A percentile compares a stretch with the other conserved stretches of the same genome.
Conservation (phyloP, 2,113 vertebrate species). For the Osmerus mordax region DNA sequence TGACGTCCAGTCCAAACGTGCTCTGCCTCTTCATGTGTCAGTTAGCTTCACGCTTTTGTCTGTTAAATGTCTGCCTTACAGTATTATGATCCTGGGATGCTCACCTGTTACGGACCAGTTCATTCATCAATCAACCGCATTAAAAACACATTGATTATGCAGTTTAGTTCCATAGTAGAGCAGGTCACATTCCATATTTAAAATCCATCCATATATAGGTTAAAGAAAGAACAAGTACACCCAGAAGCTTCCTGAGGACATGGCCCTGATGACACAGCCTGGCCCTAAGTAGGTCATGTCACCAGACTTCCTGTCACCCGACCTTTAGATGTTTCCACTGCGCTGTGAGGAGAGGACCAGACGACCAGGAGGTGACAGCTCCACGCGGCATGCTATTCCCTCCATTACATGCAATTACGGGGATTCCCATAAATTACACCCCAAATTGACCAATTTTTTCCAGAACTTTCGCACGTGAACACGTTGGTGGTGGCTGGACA, state of each 20-base stretch:
- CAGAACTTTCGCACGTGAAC: conserved; percentile 40
- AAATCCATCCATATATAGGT: background rate
- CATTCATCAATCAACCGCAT: no score
- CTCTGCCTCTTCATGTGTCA: no score
- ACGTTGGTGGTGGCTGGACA: conserved; percentile 14
- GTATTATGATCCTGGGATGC: no score
- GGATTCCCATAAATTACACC: conserved; percentile 67
- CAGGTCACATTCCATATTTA: no score
- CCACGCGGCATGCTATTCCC: conserved; percentile 43
- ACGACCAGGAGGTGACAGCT: conserved; percentile 48
- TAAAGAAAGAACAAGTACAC: background rate
- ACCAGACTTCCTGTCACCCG: background rate
- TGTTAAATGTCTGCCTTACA: no score
- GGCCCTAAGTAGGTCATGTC: conserved; percentile 12
- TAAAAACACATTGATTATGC: no score
- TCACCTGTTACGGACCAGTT: no score
- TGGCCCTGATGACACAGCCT: conserved; percentile 5
- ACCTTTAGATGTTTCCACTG: background rate
- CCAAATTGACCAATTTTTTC: conserved; percentile 57
- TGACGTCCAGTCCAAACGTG: no score
- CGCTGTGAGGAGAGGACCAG: conserved; percentile 6
- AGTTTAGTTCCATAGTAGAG: no score
- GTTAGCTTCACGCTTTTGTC: no score
- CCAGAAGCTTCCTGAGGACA: background rate
- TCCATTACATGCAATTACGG: conserved; percentile 68